Evolutionary conservation across 2,113 vertebrate genomes (phyloP), one percentile per base, ranked within the genome.

Genomic region (Bagarius yarrelli): DNA sequence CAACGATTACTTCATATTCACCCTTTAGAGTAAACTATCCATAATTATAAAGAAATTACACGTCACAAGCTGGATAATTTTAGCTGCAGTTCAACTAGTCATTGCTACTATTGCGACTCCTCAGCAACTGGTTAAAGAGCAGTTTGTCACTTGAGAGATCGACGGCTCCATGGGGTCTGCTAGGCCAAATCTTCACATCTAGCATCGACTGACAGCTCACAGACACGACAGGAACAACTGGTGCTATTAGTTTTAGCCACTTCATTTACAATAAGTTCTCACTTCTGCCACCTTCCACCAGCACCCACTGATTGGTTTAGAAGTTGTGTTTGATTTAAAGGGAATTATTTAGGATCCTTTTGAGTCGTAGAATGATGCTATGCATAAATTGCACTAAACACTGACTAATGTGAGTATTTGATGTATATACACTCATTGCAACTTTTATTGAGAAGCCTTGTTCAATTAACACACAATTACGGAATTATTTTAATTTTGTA

Each of bases 141-240:
- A 50, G 67, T 21, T 50, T 85, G 85, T 83, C 81, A 89, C 72
- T 84, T 84, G 77, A 85, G 64, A 83, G 40, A 81, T 82, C 71
- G 75, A 27, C 50, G 76, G 78, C 75, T 70, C 84, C 72, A 44
- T 74, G 67, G 64, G 72, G 82, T 82, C 72, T 86, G 80, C 72
- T 74, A 83, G 83, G 63, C 60, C 76, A 86, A 79, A 85, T 78
- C 76, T 67, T 78, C n/a, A n/a, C 57, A 36, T 52, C 75, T 50
- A 55, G 36, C 72, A 78, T 56, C 67, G 23, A 72, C 79, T 86
- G 81, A 82, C 86, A 87, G 85, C 70, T 88, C 88, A 89, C 85
- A 86, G 69, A 91, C 87, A 88, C 88, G 87, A 83, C 79, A 88
- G 87, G 80, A 89, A 87, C 91, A 94, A 92, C 92, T 92, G 92